These are phyloP conservation scores for Mimas tiliae DNA, from an alignment of 2,888 invertebrate species.

Conservation along the genomic window DNA sequence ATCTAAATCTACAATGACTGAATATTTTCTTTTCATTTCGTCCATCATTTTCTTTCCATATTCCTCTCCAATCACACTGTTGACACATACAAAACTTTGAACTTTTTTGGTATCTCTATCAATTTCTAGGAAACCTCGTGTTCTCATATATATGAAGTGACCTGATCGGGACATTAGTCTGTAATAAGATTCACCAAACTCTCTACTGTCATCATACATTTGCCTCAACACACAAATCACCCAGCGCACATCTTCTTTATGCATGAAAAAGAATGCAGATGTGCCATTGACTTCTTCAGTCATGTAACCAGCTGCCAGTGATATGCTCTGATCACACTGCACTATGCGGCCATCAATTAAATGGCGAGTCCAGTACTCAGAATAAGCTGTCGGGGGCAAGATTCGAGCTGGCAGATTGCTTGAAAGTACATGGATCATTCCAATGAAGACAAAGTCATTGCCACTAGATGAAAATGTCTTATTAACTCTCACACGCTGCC, in stretches of 20 bases:
- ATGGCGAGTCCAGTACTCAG: conserved; percentile 96
- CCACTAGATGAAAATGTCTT: conserved; percentile 83
- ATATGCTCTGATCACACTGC: conserved; percentile 95
- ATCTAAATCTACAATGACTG: conserved; percentile 86
- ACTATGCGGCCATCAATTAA: conserved; percentile 94
- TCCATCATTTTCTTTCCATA: conserved; percentile 89
- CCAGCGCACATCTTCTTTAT: conserved; percentile 94
- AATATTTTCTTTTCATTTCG: conserved; percentile 92
- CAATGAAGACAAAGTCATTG: conserved; percentile 88
- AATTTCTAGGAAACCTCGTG: conserved; percentile 93
- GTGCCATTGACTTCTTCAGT: conserved; percentile 94
- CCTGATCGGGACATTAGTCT: conserved; percentile 92
- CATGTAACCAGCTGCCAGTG: conserved; percentile 94
- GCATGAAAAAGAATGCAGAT: conserved; percentile 95
- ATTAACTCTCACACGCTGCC: conserved; percentile 81
- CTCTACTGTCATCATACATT: conserved; percentile 94
- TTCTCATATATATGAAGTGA: conserved; percentile 93
- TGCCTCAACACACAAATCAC: conserved; percentile 94
- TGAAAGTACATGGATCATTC: conserved; percentile 88
- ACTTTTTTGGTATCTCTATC: conserved; percentile 90
- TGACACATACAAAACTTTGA: conserved; percentile 94
- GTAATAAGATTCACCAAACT: conserved; percentile 94
- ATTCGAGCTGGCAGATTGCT: conserved; percentile 83
- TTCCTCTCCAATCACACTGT: conserved; percentile 90
- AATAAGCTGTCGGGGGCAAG: conserved; percentile 87